Base-by-base conservation (phyloP, 23 tunicate species). In the Oikopleura vanhoeffeni region DNA sequence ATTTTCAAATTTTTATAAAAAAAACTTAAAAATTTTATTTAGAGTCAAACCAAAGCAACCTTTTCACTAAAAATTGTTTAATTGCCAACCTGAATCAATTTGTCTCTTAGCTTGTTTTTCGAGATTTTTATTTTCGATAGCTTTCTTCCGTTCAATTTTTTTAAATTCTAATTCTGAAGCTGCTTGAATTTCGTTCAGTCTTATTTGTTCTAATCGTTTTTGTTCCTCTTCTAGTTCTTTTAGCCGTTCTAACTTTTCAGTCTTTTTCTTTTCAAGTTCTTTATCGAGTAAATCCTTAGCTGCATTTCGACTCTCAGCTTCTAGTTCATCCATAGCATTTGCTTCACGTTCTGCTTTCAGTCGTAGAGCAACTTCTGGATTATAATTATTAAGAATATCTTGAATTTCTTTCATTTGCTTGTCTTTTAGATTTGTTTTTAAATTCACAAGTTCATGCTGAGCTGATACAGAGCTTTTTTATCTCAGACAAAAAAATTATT, bases 331-430 rank as follows among this genome's bases (percentile, higher is more conserved):
- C 13, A 49, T 8, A 24, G 13, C 24, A 8, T 49, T 13, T 49
- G 64, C 64, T 8, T 49, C 64, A 8, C 64, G 13, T 8, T 49
- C 64, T 24, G 64, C 64, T 24, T 49, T 13, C 64, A 49, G 13
- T 49, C 24, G 13, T 24, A 49, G 64, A 8, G 64, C 64, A 8
- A 49, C 64, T 49, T 49, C 64, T 13, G 64, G 64, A 24, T 49
- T 49, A 49, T 49, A 24, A 24, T 49, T 49, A 49, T 49, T 49
- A 18, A 28, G 79, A 18, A 4, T 30, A 32, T 71, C 79, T 71
- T 71, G 79, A 30, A 71, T 30, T 38, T 71, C 79, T 38, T 71
- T 71, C 79, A 71, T 71, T 71, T 71, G 79, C 38, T 38, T 33
- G 3, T 71, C 38, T 71, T 71, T 71, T 38, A 71, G 32, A 18